phyloP scores from a whole-genome alignment of 2,797 vertebrate species.

The Paguma larvata region DNA sequence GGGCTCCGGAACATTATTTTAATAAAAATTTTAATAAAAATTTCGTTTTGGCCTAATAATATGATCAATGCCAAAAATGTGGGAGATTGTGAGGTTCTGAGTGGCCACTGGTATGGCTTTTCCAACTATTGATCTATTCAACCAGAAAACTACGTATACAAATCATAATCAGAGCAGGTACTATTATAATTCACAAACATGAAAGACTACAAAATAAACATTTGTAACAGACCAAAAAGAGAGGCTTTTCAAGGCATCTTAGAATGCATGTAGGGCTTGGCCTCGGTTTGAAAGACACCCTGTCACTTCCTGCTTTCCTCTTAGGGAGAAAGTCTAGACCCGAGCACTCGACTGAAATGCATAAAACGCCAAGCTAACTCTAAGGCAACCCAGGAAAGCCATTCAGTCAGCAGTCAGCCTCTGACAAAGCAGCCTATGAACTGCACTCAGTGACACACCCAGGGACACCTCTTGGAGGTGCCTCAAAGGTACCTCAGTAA shows the following conservation, averaged over 20 bases:
- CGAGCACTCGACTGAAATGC: background rate
- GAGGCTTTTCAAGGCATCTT: background rate
- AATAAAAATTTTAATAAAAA: background rate
- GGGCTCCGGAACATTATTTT: background rate
- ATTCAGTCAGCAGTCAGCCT: background rate
- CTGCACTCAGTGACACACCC: fast-evolving
- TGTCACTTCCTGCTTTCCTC: background rate
- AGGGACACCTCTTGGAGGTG: background rate
- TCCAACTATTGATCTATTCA: background rate
- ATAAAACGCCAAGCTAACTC: background rate
- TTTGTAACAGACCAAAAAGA: background rate
- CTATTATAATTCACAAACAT: background rate
- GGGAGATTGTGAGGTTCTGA: background rate
- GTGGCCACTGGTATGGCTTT: background rate
- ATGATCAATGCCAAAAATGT: background rate
- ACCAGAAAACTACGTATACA: background rate
- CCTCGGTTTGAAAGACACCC: background rate
- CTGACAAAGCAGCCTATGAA: background rate
- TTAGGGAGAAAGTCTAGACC: background rate
- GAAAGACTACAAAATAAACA: background rate
- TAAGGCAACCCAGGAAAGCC: background rate
- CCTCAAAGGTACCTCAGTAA: background rate
- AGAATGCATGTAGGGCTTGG: background rate
- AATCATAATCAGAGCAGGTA: background rate
- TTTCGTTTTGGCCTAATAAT: slow-evolving; percentile 31